Conservation (phyloP, 2,113 vertebrate species). For the Elephantulus edwardii region DNA sequence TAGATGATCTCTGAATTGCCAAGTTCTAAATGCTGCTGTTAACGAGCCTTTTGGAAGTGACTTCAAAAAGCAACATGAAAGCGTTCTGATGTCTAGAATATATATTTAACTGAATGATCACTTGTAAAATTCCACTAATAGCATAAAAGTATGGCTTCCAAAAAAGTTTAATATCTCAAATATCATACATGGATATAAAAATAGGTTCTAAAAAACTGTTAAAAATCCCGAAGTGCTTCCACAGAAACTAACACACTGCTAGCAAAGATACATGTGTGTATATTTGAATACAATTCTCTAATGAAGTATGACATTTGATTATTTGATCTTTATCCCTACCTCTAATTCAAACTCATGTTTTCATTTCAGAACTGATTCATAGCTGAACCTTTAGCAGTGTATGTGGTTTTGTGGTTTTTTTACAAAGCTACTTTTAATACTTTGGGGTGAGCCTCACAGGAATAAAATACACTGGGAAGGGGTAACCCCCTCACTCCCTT, state of each 20-base stretch:
- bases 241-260: not conserved
- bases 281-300: not conserved
- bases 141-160: not conserved
- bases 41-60: not conserved
- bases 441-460: slow-evolving; percentile 77
- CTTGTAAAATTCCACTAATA: not conserved
- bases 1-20: not conserved
- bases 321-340: not conserved
- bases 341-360: no score
- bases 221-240: not conserved
- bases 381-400: no score
- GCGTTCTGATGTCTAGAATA: not conserved
- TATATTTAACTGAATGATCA: not conserved
- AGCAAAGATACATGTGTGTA: not conserved
- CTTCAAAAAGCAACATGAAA: not conserved
- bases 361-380: no score
- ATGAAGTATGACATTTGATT: not conserved
- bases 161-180: not conserved
- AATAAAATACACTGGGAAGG: slow-evolving; percentile 82
- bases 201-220: not conserved
- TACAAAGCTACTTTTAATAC: slow-evolving; percentile 87
- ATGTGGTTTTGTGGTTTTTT: no score
- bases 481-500: slow-evolving; percentile 75
- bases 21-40: not conserved
- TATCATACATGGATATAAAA: not conserved